A percentile compares a stretch with the other conserved stretches of the same genome.
phyloP scores from a whole-genome alignment of 2,113 vertebrate species.

The Cranoglanis bouderius region DNA sequence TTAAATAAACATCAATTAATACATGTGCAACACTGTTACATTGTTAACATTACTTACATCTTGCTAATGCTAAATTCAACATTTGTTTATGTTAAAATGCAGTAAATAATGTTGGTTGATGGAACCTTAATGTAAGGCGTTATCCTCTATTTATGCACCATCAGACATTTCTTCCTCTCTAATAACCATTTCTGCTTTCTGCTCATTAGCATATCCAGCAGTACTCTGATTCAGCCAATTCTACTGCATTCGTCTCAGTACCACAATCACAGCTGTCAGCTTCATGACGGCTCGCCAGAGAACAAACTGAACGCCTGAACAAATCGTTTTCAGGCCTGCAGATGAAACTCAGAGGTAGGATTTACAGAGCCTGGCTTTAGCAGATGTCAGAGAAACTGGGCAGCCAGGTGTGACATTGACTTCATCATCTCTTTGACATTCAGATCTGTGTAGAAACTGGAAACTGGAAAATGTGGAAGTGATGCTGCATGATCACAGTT shows the following conservation, averaged over 20 bases:
- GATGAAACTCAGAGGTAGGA: neutral
- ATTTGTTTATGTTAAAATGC: neutral
- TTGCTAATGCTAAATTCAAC: neutral
- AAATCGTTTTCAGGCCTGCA: conserved; percentile 22
- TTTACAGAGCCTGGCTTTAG: neutral
- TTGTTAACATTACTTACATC: neutral
- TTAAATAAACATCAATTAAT: neutral
- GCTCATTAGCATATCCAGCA: conserved; percentile 19
- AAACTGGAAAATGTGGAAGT: neutral
- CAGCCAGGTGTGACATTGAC: conserved; percentile 5
- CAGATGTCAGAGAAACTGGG: neutral
- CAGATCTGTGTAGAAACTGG: neutral
- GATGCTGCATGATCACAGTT: neutral
- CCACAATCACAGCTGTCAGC: conserved; percentile 30
- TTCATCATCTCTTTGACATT: neutral
- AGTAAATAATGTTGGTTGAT: neutral
- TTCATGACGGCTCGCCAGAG: conserved; percentile 2
- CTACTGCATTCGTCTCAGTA: conserved; percentile 15
- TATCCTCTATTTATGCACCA: neutral
- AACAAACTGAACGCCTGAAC: conserved; percentile 15
- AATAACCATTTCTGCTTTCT: conserved; percentile 8
- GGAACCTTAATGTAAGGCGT: neutral
- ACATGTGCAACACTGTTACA: neutral
- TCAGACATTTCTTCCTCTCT: neutral
- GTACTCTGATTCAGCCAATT: neutral